phyloP scores from a whole-genome alignment of 2,888 invertebrate species.

The Amaurobius ferox region DNA sequence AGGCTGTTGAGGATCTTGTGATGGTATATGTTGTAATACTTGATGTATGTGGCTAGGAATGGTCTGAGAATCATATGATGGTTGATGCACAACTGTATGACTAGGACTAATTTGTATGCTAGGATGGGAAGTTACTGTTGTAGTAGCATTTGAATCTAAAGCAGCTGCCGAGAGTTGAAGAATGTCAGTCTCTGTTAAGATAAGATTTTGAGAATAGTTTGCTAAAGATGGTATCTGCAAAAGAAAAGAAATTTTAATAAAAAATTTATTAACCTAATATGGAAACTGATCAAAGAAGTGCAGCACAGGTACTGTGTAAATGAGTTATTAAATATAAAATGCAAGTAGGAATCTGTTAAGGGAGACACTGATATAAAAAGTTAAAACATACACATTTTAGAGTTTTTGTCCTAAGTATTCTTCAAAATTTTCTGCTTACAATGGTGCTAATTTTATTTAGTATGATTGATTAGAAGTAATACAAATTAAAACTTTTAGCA shows the following conservation, averaged over 20 bases:
- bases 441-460: too few species aligned
- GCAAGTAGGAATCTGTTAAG: too few species aligned
- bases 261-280: too few species aligned
- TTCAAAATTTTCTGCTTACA: too few species aligned
- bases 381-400: too few species aligned
- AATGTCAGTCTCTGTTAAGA: conserved; percentile 74
- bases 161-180: conserved; percentile 72
- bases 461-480: too few species aligned
- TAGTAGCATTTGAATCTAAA: conserved; percentile 41
- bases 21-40: conserved; percentile 34
- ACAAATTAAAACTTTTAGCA: too few species aligned
- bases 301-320: too few species aligned
- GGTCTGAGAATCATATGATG: conserved; percentile 22
- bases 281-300: too few species aligned
- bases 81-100: conserved; percentile 38
- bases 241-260: background rate
- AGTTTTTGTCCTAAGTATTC: too few species aligned
- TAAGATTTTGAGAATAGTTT: conserved; percentile 58
- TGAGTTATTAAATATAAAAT: too few species aligned
- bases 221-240: conserved; percentile 61
- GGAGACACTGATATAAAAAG: too few species aligned
- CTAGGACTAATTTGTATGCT: conserved; percentile 41
- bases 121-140: conserved; percentile 32
- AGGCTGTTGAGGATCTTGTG: conserved; percentile 29
- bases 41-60: conserved; percentile 46